These are phyloP conservation scores for Gobio occitaniae DNA, from an alignment of 2,797 vertebrate species.

Conservation along the genomic window DNA sequence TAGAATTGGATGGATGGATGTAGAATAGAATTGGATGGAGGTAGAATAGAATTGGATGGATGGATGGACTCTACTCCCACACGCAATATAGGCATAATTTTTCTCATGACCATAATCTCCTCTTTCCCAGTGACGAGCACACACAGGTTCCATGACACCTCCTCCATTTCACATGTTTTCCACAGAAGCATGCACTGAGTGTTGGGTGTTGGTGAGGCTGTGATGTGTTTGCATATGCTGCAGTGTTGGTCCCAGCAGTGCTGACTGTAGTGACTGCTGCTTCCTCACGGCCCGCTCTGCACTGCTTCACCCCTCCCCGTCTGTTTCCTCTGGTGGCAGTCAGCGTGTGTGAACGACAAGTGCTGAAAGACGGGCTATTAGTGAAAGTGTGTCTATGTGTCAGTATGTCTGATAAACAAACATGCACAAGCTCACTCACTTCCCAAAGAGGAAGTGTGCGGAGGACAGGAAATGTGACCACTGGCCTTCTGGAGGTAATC, in stretches of 20 bases:
- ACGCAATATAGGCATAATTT: neutral
- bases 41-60: no score
- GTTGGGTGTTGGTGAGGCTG: slow-evolving; percentile 36
- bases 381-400: slow-evolving; percentile 61
- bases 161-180: slow-evolving; percentile 37
- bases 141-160: slow-evolving; percentile 40
- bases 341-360: slow-evolving; percentile 43
- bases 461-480: slow-evolving; percentile 51
- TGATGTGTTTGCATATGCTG: slow-evolving; percentile 54
- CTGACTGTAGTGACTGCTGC: slow-evolving; percentile 48
- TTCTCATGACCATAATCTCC: slow-evolving; percentile 15
- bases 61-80: neutral
- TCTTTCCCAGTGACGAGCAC: neutral
- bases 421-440: neutral
- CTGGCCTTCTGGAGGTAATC: slow-evolving; percentile 54
- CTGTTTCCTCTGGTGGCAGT: slow-evolving; percentile 37
- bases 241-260: slow-evolving; percentile 56
- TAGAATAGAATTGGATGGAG: no score
- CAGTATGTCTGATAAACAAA: slow-evolving; percentile 56
- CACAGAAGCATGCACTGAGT: slow-evolving; percentile 23
- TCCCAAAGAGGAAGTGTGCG: slow-evolving; percentile 51
- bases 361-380: slow-evolving; percentile 48
- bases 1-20: no score
- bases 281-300: slow-evolving; percentile 44
- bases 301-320: slow-evolving; percentile 41